Conservation (phyloP, 2,797 vertebrate genomes). For the Tinamus major region DNA sequence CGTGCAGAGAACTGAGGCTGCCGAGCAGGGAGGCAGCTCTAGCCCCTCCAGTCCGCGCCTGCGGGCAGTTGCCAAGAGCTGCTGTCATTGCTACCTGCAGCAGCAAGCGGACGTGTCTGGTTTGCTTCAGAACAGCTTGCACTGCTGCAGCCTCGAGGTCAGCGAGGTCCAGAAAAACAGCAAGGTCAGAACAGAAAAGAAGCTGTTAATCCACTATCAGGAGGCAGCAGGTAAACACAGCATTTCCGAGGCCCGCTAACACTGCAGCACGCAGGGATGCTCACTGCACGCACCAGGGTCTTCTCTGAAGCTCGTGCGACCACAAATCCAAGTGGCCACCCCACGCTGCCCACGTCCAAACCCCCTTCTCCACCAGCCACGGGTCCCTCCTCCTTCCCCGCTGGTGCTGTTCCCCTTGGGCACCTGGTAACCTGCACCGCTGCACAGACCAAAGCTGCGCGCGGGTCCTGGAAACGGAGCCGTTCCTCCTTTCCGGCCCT, state of each 20-base stretch:
- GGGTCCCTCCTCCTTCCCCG: not conserved
- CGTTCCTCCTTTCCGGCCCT: not conserved
- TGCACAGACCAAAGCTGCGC: not conserved
- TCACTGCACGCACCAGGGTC: fast-evolving
- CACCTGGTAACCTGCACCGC: not conserved
- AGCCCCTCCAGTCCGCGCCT: not conserved
- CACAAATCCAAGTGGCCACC: fast-evolving
- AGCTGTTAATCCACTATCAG: not conserved
- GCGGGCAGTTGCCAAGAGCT: not conserved
- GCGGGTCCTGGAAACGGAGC: fast-evolving
- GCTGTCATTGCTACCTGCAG: not conserved
- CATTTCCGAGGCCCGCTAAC: not conserved
- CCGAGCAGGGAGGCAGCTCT: not conserved
- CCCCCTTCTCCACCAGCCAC: not conserved
- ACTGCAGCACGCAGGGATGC: fast-evolving
- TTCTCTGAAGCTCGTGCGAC: not conserved
- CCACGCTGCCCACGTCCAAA: not conserved
- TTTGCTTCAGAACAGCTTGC: not conserved
- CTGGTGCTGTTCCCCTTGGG: fast-evolving
- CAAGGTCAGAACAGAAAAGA: not conserved
- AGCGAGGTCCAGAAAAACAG: not conserved
- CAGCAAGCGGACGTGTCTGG: not conserved
- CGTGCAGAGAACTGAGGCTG: not conserved
- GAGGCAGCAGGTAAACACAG: not conserved
- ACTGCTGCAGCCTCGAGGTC: not conserved